Conservation (phyloP, 2,113 vertebrate genomes). For the Junco hyemalis region DNA sequence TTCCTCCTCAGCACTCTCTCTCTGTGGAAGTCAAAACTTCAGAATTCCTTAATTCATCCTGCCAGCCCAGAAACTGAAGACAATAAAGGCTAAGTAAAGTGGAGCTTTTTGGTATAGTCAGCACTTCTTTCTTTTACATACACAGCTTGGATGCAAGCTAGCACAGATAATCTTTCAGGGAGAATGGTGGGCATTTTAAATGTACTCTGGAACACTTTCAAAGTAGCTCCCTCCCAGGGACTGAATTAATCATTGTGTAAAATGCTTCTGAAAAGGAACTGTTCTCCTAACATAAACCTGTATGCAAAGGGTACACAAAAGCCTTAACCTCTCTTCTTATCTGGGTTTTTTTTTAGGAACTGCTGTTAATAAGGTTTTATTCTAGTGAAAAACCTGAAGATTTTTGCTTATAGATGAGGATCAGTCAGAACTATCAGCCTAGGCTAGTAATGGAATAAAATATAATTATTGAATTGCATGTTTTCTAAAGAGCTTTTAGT, state of each 20-base stretch:
- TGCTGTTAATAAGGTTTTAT: neutral
- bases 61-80: neutral
- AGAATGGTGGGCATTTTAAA: neutral
- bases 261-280: neutral
- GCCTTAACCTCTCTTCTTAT: neutral
- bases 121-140: neutral
- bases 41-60: slow-evolving; percentile 4
- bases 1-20: neutral
- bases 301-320: neutral
- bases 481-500: neutral
- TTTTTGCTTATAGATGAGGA: neutral
- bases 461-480: neutral
- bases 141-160: neutral
- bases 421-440: neutral
- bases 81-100: neutral
- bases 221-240: neutral
- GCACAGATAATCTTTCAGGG: neutral
- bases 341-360: neutral
- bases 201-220: accelerated
- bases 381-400: neutral
- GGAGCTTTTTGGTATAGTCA: neutral
- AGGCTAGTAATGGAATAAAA: neutral
- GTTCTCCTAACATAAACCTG: neutral
- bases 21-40: neutral
- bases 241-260: neutral